Conservation (phyloP, 1,140 invertebrate genomes). For the Trichonephila inaurata region DNA sequence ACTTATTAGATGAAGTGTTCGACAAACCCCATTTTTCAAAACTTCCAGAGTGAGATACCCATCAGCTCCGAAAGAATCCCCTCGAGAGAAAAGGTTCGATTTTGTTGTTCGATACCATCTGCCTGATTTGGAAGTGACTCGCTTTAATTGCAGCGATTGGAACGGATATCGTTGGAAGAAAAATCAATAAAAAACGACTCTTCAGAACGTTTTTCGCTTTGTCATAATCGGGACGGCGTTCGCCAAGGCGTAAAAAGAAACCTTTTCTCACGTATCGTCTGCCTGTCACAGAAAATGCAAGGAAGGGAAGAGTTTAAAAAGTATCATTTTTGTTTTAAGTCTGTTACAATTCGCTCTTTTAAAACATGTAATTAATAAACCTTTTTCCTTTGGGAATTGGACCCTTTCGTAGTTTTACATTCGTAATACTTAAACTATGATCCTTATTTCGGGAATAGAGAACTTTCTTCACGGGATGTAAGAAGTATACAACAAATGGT, state of each 20-base stretch:
- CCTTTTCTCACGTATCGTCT: neutral
- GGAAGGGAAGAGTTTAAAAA: neutral
- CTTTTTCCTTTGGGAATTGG: no score
- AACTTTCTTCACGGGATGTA: no score
- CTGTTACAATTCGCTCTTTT: neutral
- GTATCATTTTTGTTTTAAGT: no score
- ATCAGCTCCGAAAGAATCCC: neutral
- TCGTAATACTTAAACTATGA: no score
- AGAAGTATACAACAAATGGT: no score
- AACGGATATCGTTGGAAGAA: neutral
- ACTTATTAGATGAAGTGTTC: neutral
- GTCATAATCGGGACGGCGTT: neutral
- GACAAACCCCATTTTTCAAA: neutral
- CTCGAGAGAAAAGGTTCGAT: neutral
- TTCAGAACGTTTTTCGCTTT: neutral
- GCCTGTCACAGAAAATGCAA: neutral
- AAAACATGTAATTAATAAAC: neutral
- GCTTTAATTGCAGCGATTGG: slow-evolving; percentile 2
- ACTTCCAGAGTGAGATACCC: neutral
- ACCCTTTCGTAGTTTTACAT: neutral
- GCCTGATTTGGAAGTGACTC: neutral
- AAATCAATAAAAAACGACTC: slow-evolving; percentile 18
- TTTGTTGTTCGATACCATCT: neutral
- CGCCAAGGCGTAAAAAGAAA: neutral
- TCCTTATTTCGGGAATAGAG: no score